Conservation (phyloP, 1,140 invertebrate genomes). For the Drosophila triauraria region DNA sequence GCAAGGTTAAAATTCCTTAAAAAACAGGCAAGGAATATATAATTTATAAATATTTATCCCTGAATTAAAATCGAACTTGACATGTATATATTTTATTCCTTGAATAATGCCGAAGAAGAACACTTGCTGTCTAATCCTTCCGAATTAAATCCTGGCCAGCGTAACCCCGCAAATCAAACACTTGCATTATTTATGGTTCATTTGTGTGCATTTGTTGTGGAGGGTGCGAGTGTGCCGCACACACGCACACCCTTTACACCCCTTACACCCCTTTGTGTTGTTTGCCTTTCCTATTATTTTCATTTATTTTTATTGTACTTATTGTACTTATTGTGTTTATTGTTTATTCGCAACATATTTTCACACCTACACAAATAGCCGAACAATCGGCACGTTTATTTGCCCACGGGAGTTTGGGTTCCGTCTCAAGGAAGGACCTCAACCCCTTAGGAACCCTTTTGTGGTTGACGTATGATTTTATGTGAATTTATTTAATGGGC, state of each 20-base stretch:
- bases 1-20: no score
- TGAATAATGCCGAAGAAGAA: not conserved
- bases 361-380: slow-evolving; percentile 82
- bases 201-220: slow-evolving; percentile 37
- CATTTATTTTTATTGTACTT: slow-evolving; percentile 71
- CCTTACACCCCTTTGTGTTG: slow-evolving; percentile 37
- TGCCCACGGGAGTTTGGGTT: slow-evolving; percentile 56
- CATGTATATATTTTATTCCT: not conserved
- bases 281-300: slow-evolving; percentile 73
- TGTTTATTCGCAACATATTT: slow-evolving; percentile 81
- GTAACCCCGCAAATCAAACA: slow-evolving; percentile 24
- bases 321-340: slow-evolving; percentile 48
- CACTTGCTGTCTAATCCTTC: slow-evolving; percentile 5
- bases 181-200: slow-evolving; percentile 66
- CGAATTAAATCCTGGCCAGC: not conserved
- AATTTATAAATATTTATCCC: not conserved
- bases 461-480: slow-evolving; percentile 36
- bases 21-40: no score
- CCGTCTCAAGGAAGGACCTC: not conserved
- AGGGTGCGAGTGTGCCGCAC: slow-evolving; percentile 28
- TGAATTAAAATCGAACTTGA: no score
- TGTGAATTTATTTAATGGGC: slow-evolving; percentile 55
- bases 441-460: slow-evolving; percentile 35
- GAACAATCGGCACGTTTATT: slow-evolving; percentile 70
- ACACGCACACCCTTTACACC: slow-evolving; percentile 22